Evolutionary conservation across 2,888 invertebrate genomes (phyloP), one percentile per base, ranked within the genome.

Genomic region (Chorisops tibialis): DNA sequence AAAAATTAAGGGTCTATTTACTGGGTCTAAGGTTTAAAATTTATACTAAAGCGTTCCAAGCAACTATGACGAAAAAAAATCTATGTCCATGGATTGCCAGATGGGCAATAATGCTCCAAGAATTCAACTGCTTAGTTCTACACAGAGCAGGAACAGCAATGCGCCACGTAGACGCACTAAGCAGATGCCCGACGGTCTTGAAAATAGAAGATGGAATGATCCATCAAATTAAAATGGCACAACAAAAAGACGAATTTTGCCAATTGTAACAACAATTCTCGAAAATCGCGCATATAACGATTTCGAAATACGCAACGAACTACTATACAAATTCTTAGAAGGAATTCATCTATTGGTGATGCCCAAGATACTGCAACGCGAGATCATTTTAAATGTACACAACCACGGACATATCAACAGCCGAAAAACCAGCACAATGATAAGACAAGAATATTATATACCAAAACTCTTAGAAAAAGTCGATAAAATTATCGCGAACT

Each of bases 1-100:
- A 24, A 24, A 24, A 24, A 7, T 24, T 24, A 24, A 24, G 24
- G 7, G 24, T 24, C 7, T 24, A 24, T 24, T 24, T 24, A 24
- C 7, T 24, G 7, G 7, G 24, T 5, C 52, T 74, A 2, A 61
- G 43, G 47, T 67, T 68, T 56, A 68, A 64, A 50, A 66, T 69
- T 41, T 59, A 66, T 7, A 70, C 45, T 0, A 65, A 70, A 3
- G 71, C 71, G 1, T 67, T 73, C 2, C 54, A 68, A 1, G 63
- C 65, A 6, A 72, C 71, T 1, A 58, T 72, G 37, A 65, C 62
- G 7, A 24, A 24, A 24, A 24, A 24, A 24, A 7, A 24, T 7
- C 4, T 24, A 5, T 24, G 24, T 7, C 4, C 4, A 4, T 5
- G 24, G 7, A 7, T 24, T 7, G 24, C 24, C 7, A 4, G 24